phyloP scores from a whole-genome alignment of 2,113 vertebrate genomes.

The Corapipo altera region DNA sequence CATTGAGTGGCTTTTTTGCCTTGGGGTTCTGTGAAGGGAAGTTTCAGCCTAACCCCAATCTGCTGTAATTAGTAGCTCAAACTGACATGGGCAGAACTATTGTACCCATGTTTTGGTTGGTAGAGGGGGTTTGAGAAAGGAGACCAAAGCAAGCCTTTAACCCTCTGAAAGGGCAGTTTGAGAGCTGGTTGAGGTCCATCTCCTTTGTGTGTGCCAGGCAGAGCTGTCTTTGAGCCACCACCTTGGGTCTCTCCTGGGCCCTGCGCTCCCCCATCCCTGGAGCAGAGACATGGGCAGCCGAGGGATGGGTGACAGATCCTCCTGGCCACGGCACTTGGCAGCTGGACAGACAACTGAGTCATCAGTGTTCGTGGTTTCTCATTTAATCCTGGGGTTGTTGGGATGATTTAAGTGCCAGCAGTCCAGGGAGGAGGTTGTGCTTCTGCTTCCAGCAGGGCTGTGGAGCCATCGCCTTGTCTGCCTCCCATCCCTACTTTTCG shows the following conservation, averaged over 20 bases:
- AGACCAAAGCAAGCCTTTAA: not conserved
- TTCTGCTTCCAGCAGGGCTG: not conserved
- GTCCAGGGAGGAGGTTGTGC: not conserved
- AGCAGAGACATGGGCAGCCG: not conserved
- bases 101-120: accelerated
- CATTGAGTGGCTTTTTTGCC: not conserved
- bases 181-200: not conserved
- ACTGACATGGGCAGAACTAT: not conserved
- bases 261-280: not conserved
- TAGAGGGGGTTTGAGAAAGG: not conserved
- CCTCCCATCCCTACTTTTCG: not conserved
- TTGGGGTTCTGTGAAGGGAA: not conserved
- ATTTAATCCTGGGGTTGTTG: not conserved
- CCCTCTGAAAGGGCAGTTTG: not conserved
- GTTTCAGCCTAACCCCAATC: not conserved
- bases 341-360: slow-evolving; percentile 42
- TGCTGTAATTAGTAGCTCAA: not conserved
- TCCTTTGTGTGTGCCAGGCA: not conserved
- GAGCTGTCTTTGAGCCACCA: not conserved
- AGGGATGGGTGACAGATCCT: not conserved
- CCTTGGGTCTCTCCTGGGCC: not conserved
- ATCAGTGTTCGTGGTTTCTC: slow-evolving; percentile 7
- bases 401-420: slow-evolving; percentile 10
- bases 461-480: not conserved
- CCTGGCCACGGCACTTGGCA: slow-evolving; percentile 17